A percentile compares a stretch with the other conserved stretches of the same genome.
Conservation (phyloP, 2,113 vertebrate genomes). For the Puntigrus tetrazona region DNA sequence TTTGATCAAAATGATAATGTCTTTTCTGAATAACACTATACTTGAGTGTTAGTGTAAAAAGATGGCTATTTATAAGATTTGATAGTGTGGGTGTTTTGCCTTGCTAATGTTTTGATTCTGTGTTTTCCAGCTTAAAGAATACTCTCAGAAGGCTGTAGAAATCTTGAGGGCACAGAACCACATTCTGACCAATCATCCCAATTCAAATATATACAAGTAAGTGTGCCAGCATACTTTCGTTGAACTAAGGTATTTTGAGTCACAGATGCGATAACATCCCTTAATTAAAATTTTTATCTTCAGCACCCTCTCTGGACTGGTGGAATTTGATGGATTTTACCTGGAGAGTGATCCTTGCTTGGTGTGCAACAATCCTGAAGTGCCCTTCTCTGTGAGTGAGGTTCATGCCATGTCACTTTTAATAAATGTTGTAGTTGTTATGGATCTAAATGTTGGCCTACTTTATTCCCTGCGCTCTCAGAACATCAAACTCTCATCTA, state of each 20-base stretch:
- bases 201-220: slow-evolving; percentile 99
- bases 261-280: background rate
- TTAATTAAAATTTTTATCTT: background rate
- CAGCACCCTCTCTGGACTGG: slow-evolving; percentile 93
- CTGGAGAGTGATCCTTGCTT: slow-evolving; percentile 97
- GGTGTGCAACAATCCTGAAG: slow-evolving; percentile 98
- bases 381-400: slow-evolving; percentile 93
- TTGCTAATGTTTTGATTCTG: background rate
- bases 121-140: slow-evolving; percentile 86
- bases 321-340: slow-evolving; percentile 97
- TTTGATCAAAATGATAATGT: background rate
- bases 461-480: slow-evolving; percentile 59
- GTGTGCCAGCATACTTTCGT: slow-evolving; percentile 48
- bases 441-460: background rate
- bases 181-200: slow-evolving; percentile 97
- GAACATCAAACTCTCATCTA: slow-evolving; percentile 99
- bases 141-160: slow-evolving; percentile 97
- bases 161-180: slow-evolving; percentile 96
- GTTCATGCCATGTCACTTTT: background rate
- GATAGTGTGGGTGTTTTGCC: background rate
- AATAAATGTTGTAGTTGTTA: background rate
- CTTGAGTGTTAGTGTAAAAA: background rate
- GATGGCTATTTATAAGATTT: background rate
- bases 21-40: background rate
- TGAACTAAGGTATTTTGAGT: background rate